phyloP scores from a whole-genome alignment of 2,113 vertebrate genomes.

The Bos javanicus region DNA sequence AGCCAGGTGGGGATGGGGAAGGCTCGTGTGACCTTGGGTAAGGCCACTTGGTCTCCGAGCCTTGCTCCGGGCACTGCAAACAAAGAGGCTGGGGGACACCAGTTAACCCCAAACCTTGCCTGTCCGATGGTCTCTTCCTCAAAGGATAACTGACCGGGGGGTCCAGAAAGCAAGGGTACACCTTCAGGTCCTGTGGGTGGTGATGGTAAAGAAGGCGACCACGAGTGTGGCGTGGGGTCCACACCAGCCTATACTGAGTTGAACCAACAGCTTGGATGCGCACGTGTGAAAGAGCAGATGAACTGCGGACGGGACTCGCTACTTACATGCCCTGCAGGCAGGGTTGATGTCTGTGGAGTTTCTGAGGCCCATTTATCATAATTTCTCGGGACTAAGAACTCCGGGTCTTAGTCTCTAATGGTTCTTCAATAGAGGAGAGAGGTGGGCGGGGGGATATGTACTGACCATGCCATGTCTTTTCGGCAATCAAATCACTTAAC shows the following conservation, averaged over 20 bases:
- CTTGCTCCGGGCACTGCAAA: neutral
- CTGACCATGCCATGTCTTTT: neutral
- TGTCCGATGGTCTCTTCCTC: neutral
- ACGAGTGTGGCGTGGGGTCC: accelerated
- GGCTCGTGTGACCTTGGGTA: neutral
- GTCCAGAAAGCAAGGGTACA: neutral
- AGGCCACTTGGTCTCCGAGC: neutral
- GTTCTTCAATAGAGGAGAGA: neutral
- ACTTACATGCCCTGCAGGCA: accelerated
- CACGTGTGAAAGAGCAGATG: accelerated
- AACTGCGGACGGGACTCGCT: neutral
- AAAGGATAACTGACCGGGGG: neutral
- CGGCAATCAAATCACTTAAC: neutral
- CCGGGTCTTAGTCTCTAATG: neutral
- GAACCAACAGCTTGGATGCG: accelerated
- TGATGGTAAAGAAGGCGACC: neutral
- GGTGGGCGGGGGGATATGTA: neutral
- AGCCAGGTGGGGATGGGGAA: neutral
- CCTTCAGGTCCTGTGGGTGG: neutral
- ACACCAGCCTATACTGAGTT: accelerated
- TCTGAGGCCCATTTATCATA: neutral
- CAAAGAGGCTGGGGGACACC: neutral
- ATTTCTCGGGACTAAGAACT: neutral
- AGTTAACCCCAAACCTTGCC: accelerated
- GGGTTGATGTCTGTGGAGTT: too few relatives aligned